These are phyloP conservation scores for Sebastes steindachneri DNA, from an alignment of 2,797 vertebrate genomes.

Conservation along the genomic window DNA sequence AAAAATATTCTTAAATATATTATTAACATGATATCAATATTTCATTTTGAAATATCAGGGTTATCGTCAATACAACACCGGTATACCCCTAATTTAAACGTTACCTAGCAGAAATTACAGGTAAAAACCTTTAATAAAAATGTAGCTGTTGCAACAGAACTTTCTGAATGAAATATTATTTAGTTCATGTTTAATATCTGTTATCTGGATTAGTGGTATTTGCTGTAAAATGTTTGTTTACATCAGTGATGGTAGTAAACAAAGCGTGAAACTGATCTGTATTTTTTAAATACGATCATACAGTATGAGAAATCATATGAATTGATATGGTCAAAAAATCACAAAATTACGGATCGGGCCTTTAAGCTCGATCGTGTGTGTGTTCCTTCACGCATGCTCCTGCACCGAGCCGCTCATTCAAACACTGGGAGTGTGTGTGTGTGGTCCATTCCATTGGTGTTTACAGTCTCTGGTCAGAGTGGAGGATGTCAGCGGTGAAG, in stretches of 20 bases:
- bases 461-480: constrained; percentile 64
- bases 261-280: neutral
- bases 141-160: neutral
- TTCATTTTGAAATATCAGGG: no score
- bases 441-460: constrained; percentile 65
- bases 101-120: neutral
- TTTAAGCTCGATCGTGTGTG: neutral
- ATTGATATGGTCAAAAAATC: neutral
- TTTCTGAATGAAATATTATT: neutral
- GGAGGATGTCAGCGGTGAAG: constrained; percentile 62
- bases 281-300: neutral
- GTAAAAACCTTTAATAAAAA: neutral
- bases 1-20: no score
- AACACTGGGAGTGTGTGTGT: constrained; percentile 57
- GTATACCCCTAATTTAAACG: no score
- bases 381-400: constrained; percentile 3
- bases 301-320: neutral
- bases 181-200: neutral
- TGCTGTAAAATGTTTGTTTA: neutral
- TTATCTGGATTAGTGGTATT: neutral
- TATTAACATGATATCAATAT: no score
- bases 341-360: neutral
- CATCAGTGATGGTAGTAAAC: neutral
- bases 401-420: constrained; percentile 22
- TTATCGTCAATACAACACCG: no score